Evolutionary conservation across 2,888 invertebrate genomes (phyloP), one percentile per base, ranked within the genome.

Genomic region (Bellardia pandia): DNA sequence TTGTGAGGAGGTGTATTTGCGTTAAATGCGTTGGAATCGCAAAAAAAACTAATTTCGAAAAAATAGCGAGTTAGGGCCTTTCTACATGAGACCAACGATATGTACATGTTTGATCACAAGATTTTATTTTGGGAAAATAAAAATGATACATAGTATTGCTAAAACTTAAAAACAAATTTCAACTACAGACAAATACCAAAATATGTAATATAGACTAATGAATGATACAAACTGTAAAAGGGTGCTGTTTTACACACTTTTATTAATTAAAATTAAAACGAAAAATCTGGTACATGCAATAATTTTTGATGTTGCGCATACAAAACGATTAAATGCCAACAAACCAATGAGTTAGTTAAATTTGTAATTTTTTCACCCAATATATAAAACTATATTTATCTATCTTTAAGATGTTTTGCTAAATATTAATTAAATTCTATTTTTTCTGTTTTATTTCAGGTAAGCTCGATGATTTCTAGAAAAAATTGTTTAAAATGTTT

Each of bases 391-490:
- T 79, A 62, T 51, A 14, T 48, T 45, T 40, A 74, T 56, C 42
- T 16, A 42, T 42, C 23, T 60, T 13, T 60, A 14, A 23, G 3
- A 64, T 56, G 33, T 75, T 75, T 40, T 37, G 56, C 13, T 69
- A 33, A 37, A 40, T 40, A 74, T 64, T 77, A 74, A 77, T 66
- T 80, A 60, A 69, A 68, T 74, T 58, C 56, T 77, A 37, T 69
- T 81, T 80, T 75, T 11, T 76, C 40, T 80, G 64, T 88, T 78
- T 85, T 33, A 51, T 85, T 88, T 33, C 78, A 88, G 85, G 87
- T 88, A 88, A 78, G 87, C 74, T 48, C 16, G 14, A 48, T 48
- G 69, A 69, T 30, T 45, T 78, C 6, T 58, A 58, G 1, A 13
- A 66, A 58, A 33, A 33, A 48, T 56, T 66, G 14, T 72, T 3